Percentiles rank a stretch among this genome's conserved stretches.
phyloP scores from a whole-genome alignment of 1,140 invertebrate species.

The Arctopsyche grandis region DNA sequence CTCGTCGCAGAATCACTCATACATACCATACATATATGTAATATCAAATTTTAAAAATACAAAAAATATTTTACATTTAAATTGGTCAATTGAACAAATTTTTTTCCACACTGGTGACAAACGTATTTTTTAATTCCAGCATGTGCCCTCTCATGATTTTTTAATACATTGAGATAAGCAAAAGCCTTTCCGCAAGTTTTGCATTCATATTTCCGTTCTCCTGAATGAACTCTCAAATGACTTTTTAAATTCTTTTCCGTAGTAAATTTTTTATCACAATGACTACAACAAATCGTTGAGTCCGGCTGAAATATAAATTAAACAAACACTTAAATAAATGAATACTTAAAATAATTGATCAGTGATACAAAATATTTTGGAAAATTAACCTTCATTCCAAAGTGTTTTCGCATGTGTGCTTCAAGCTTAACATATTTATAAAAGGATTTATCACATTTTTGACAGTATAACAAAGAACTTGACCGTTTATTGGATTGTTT shows the following conservation, averaged over 20 bases:
- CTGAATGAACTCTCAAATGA: constrained; percentile 82
- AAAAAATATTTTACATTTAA: constrained; percentile 44
- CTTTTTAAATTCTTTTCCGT: constrained; percentile 64
- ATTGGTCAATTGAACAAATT: constrained; percentile 52
- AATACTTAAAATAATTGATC: too few relatives aligned
- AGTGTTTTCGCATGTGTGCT: constrained; percentile 54
- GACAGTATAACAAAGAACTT: constrained; percentile 47
- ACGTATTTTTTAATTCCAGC: constrained; percentile 59
- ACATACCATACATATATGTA: too few relatives aligned
- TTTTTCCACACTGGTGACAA: constrained; percentile 70
- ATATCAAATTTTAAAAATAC: too few relatives aligned
- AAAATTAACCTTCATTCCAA: constrained; percentile 51
- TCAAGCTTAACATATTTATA: constrained; percentile 54
- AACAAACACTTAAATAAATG: not conserved
- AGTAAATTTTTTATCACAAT: constrained; percentile 64
- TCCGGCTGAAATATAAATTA: not conserved
- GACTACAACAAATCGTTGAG: constrained; percentile 59
- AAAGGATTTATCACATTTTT: constrained; percentile 54
- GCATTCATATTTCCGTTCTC: constrained; percentile 84
- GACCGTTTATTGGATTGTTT: constrained; percentile 43
- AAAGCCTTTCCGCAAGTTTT: constrained; percentile 80
- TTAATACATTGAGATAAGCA: constrained; percentile 64
- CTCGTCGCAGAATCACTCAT: too few relatives aligned
- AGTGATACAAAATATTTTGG: not conserved
- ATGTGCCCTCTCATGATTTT: constrained; percentile 65